Conservation (phyloP, 2,113 vertebrate species). For the Corydoras sp. region DNA sequence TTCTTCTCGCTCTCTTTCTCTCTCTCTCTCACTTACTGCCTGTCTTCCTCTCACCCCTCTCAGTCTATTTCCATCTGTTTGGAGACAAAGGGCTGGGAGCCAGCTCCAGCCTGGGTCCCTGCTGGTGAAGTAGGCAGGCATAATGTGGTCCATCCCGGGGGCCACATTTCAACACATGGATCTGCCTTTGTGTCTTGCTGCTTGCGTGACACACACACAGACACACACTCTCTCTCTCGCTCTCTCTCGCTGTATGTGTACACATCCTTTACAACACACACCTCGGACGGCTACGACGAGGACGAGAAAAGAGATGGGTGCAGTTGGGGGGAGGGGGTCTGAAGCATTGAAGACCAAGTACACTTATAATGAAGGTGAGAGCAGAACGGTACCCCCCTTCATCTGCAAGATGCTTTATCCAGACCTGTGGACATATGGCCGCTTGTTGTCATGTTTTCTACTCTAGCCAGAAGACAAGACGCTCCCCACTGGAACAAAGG, state of each 20-base stretch:
- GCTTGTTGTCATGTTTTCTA: conserved; percentile 38
- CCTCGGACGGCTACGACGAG: conserved; percentile 34
- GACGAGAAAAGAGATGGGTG: conserved; percentile 22
- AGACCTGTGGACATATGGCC: conserved; percentile 43
- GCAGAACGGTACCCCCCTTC: conserved; percentile 7
- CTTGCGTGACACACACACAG: conserved; percentile 35
- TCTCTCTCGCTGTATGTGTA: neutral
- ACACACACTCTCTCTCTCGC: conserved; percentile 1
- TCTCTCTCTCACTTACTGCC: conserved; percentile 45
- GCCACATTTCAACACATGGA: conserved; percentile 49
- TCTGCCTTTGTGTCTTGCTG: conserved; percentile 44
- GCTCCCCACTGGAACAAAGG: conserved; percentile 27
- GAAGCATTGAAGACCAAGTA: conserved; percentile 31
- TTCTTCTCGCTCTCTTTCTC: conserved; percentile 7
- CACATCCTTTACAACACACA: conserved; percentile 26
- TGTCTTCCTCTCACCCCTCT: conserved; percentile 52
- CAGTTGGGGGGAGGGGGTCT: conserved; percentile 2
- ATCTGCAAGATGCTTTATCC: conserved; percentile 26
- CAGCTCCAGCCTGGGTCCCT: conserved; percentile 66
- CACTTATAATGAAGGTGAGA: conserved; percentile 37
- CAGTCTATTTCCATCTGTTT: conserved; percentile 76
- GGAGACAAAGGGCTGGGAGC: conserved; percentile 72
- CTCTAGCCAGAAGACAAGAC: conserved; percentile 36
- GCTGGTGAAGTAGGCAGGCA: conserved; percentile 46
- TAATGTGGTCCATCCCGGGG: conserved; percentile 44